Base-by-base conservation (phyloP, 2,888 invertebrate species). In the Cryptus viduatorius region DNA sequence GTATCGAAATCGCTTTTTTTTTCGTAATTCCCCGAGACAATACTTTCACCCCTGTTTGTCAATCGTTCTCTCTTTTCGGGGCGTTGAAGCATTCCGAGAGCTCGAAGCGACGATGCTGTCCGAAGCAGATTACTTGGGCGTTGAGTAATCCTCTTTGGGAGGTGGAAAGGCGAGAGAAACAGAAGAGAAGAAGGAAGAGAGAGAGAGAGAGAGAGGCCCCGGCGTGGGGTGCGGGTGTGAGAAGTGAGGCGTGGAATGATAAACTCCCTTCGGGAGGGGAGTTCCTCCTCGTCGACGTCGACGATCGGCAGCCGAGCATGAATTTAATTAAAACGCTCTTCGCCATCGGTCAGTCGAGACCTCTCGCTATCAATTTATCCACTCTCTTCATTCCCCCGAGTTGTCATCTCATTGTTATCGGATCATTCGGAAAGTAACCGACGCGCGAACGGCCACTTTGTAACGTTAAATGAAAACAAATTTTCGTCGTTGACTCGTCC, bases 291-390 rank as follows among this genome's bases (percentile, higher is more conserved):
- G 85, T 78, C 61, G 83, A 61, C 53, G 59, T 76, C 75, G 72
- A 68, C 77, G 78, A 84, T 78, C 81, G 82, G 86, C 82, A 86
- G 79, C 82, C 82, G 78, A 82, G 86, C 86, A 84, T 86, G 83
- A 84, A 86, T 84, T 86, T 86, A 84, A 86, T 86, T 86, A 86
- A 86, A 86, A 86, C 84, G 80, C 72, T 59, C 73, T 53, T 72
- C 75, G 78, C 81, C 76, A 85, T 83, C 84, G 68, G 79, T 71
- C 71, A 64, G 81, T 59, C 50, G 44, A 46, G 68, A 65, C 46
- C 59, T 68, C 77, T 80, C 65, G 59, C 46, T 67, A 75, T 81
- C 68, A 68, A 68, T 68, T 48, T 68, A 37, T 48, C 48, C 48
- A 44, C 16, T 1, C 16, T 42, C 16, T 4, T 42, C 19, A 16